Evolutionary conservation across 1,140 invertebrate genomes (phyloP).

Genomic region (Tetragnatha versicolor): DNA sequence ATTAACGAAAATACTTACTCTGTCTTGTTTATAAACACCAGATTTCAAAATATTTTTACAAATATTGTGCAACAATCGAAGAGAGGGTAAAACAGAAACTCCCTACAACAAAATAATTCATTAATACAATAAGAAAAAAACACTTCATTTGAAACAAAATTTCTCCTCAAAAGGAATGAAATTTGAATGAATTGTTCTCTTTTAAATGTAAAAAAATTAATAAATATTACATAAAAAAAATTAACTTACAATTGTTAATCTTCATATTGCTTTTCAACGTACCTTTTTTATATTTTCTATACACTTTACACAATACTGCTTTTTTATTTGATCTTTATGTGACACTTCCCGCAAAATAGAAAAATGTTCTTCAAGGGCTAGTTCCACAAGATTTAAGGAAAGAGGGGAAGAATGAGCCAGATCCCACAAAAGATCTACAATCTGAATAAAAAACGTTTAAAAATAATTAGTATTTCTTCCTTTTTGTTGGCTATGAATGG

Average conservation of each 20-base stretch:
- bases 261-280: not conserved
- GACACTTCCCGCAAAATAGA: slow-evolving; percentile 66
- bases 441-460: slow-evolving; percentile 58
- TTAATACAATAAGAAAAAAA: not conserved
- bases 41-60: slow-evolving; percentile 66
- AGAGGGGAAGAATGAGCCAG: slow-evolving; percentile 65
- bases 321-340: slow-evolving; percentile 66
- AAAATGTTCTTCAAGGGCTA: slow-evolving; percentile 67
- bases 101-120: slow-evolving; percentile 59
- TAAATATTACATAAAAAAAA: not conserved
- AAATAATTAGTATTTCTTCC: not conserved
- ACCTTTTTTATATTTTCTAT: slow-evolving; percentile 68
- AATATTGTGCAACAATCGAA: slow-evolving; percentile 67
- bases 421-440: slow-evolving; percentile 68
- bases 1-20: slow-evolving; percentile 60
- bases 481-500: not conserved
- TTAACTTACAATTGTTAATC: not conserved
- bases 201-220: slow-evolving; percentile 25
- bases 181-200: not conserved
- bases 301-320: slow-evolving; percentile 67
- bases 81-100: slow-evolving; percentile 65
- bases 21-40: slow-evolving; percentile 66
- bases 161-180: too few relatives aligned
- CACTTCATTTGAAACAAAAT: too few relatives aligned
- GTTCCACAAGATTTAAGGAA: slow-evolving; percentile 65